Percentiles rank a stretch among this genome's conserved stretches.
Evolutionary conservation across 2,888 invertebrate species (phyloP).

Genomic region (Brachycybe producta): DNA sequence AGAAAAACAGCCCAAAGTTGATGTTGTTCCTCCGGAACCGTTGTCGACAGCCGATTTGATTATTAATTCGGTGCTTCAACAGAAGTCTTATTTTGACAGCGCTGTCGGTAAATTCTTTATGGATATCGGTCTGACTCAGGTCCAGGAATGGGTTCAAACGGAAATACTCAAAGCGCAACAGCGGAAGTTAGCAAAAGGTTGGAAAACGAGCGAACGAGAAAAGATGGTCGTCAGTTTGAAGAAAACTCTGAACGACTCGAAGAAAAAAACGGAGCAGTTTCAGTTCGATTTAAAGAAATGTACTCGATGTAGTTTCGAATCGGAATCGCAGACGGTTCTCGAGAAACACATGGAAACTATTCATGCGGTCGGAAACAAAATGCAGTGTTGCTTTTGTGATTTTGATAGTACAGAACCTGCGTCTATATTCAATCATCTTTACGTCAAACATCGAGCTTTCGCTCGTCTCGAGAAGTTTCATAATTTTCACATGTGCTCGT

Average conservation of each 20-base stretch:
- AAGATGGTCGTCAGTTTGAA: conserved; percentile 62
- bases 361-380: conserved; percentile 71
- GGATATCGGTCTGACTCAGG: conserved; percentile 77
- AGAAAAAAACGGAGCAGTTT: conserved; percentile 71
- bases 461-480: conserved; percentile 72
- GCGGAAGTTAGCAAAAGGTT: conserved; percentile 55
- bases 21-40: conserved; percentile 12
- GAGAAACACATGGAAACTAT: conserved; percentile 79
- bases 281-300: conserved; percentile 61
- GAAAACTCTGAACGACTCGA: conserved; percentile 71
- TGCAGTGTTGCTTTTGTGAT: conserved; percentile 64
- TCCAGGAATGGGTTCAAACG: conserved; percentile 85
- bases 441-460: conserved; percentile 69
- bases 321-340: conserved; percentile 70
- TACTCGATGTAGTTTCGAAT: conserved; percentile 76
- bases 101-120: conserved; percentile 80
- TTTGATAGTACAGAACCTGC: conserved; percentile 70
- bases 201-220: conserved; percentile 39
- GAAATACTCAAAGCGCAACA: conserved; percentile 78
- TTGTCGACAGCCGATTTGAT: background rate
- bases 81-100: conserved; percentile 56
- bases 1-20: conserved; percentile 25
- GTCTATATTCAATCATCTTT: conserved; percentile 74
- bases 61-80: conserved; percentile 14
- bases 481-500: conserved; percentile 79